Evolutionary conservation across 2,888 invertebrate species (phyloP), one percentile per base, ranked within the genome.

Genomic region (Eurois occulta): DNA sequence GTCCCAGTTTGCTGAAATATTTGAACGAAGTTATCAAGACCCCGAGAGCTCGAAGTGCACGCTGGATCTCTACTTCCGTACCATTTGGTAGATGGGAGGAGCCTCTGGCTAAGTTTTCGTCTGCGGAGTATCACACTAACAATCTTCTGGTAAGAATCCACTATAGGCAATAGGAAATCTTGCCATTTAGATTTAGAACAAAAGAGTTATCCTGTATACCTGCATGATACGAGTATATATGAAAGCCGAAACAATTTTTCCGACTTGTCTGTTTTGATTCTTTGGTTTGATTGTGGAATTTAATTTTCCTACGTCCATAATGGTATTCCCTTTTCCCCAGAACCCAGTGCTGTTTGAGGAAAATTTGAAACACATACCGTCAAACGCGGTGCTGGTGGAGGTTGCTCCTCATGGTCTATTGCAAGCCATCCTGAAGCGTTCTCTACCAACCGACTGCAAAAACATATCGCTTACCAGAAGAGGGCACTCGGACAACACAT

Each of bases 391-490:
- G 48, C 96, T 98, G 21, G 97, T 99, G 73, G 99, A 99, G 94
- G 97, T 99, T 79, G 99, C 99, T 0, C 99, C 99, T 0, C 99
- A 99, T 90, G 98, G 98, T 38, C 97, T 99, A 32, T 97, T 99
- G 77, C 99, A 99, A 93, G 98, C 99, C 0, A 98, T 99, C 87
- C 96, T 99, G 18, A 98, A 98, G 90, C 97, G 98, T 67, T 98
- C 98, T 0, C 93, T 99, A 48, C 94, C 96, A 18, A 90, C 97
- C 2, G 96, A 97, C 18, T 97, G 98, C 84, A 97, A 94, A 2
- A 98, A 98, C 89, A 96, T 99, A 72, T 97, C 98, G 0, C 95
- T 99, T 8, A 98, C 98, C 75, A 97, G 98, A 87, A 97, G 98
- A 48, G 97, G 97, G 8, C 97, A 97, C 86, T 95, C 96, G 10